Evolutionary conservation across 2,797 vertebrate species (phyloP), one percentile per base, ranked within the genome.

Genomic region (Delichon dasypus): DNA sequence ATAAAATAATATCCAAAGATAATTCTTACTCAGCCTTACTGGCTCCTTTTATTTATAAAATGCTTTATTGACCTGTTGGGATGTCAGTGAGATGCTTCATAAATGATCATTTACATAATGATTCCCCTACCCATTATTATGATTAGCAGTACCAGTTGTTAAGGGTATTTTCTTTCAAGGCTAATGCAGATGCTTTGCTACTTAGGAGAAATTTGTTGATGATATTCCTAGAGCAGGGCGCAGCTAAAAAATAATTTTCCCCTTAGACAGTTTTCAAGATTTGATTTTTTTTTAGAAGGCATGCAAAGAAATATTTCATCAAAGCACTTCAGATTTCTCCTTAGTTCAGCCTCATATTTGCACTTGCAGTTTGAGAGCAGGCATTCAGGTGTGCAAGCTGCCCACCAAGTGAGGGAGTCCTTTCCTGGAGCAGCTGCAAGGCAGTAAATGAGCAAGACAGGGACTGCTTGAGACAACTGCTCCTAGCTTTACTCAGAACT

Each of bases 71-170:
- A 38, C 29, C 42, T 83, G 5, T 65, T 93, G 72, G 38, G 53
- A 77, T 77, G 25, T 40, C 36, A 54, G 13, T 72, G 66, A 86
- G 38, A 68, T 54, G 30, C 22, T 92, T 84, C 86, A 65, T 68
- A 87, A 85, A 66, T 42, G 57, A 64, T 64, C 34, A 78, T 88
- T 95, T 77, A 32, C 36, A 18, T 88, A 87, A 92, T 34, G 26
- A 60, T 55, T 91, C 65, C 79, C 61, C 45, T 88, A 77, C 42
- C 17, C 16, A 45, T 55, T 61, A 25, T 94, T 80, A 85, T 61
- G 85, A 91, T 91, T 88, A 89, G 40, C 47, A 93, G 20, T 77
- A 36, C 18, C 68, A 93, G 73, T 89, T 92, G 58, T 68, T 89
- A 71, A 42, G 16, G 36, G 4, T 51, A 32, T 91, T 88, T 91